Percentiles rank a stretch among this genome's conserved stretches.
These are phyloP conservation scores for Lutjanus campechanus DNA, from an alignment of 2,797 vertebrate genomes.

Conservation along the genomic window DNA sequence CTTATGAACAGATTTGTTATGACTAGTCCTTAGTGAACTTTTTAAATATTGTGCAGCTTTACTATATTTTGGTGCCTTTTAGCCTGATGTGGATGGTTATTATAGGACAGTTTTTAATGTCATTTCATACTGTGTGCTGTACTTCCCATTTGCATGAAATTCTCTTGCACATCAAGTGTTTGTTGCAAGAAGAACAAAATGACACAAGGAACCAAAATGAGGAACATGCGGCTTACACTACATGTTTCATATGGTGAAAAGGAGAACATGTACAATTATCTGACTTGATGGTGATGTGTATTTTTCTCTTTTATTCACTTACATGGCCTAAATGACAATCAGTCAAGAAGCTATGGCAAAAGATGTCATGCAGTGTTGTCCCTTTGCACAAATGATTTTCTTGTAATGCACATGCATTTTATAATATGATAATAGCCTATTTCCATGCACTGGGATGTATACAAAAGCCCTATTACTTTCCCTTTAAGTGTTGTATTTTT, in stretches of 20 bases:
- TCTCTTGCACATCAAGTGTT: conserved; percentile 21
- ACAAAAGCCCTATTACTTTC: not conserved
- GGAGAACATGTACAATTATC: conserved; percentile 54
- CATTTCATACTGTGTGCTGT: not conserved
- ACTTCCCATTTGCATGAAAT: conserved; percentile 28
- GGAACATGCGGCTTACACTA: conserved; percentile 57
- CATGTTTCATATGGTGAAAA: conserved; percentile 42
- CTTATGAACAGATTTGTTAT: not conserved
- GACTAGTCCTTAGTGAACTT: not conserved
- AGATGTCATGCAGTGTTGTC: not conserved
- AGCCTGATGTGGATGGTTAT: not conserved
- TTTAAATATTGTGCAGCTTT: not conserved
- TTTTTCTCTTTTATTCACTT: not conserved
- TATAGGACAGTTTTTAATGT: not conserved
- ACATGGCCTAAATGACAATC: not conserved
- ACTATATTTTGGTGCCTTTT: not conserved
- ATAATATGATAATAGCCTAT: not conserved
- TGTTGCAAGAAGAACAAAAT: conserved; percentile 38
- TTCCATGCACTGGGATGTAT: not conserved
- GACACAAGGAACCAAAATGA: conserved; percentile 46
- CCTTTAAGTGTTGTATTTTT: not conserved
- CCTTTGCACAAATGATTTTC: not conserved
- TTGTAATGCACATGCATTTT: not conserved
- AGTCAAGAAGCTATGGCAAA: not conserved
- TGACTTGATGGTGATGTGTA: not conserved